Evolutionary conservation across 2,888 invertebrate genomes (phyloP).

Genomic region (Lacanobia oleracea): DNA sequence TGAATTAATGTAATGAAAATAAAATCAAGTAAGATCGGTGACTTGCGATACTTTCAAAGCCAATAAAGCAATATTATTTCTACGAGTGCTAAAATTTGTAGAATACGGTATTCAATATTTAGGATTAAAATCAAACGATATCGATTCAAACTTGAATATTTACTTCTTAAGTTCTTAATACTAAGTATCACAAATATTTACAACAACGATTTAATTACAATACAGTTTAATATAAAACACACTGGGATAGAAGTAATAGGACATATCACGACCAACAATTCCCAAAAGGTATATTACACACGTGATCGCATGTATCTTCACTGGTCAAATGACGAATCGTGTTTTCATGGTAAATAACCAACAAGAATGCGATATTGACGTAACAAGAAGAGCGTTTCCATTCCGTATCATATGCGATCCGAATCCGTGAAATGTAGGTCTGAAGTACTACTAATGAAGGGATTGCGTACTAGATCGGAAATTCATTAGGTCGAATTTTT

Average conservation of each 20-base stretch:
- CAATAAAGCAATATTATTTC: not conserved
- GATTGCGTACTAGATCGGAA: no score
- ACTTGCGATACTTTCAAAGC: not conserved
- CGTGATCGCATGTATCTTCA: not conserved
- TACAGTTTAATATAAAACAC: not conserved
- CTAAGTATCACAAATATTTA: constrained; percentile 58
- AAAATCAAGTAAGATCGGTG: not conserved
- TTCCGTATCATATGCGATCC: not conserved
- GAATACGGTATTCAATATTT: not conserved
- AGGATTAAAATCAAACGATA: constrained; percentile 32
- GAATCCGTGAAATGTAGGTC: not conserved
- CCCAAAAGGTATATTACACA: no score
- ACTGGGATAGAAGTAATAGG: not conserved
- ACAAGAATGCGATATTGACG: not conserved
- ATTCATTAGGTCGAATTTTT: no score
- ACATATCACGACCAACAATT: not conserved
- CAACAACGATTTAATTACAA: constrained; percentile 21
- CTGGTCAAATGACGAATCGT: not conserved
- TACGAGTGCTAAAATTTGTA: not conserved
- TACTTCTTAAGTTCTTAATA: constrained; percentile 33
- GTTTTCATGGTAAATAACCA: not conserved
- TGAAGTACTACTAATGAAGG: not conserved
- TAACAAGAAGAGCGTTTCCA: not conserved
- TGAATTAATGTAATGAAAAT: not conserved
- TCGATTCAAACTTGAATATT: constrained; percentile 18